These are phyloP conservation scores for Spizaetus ornatus DNA, from an alignment of 2,113 vertebrate species.

Conservation along the genomic window DNA sequence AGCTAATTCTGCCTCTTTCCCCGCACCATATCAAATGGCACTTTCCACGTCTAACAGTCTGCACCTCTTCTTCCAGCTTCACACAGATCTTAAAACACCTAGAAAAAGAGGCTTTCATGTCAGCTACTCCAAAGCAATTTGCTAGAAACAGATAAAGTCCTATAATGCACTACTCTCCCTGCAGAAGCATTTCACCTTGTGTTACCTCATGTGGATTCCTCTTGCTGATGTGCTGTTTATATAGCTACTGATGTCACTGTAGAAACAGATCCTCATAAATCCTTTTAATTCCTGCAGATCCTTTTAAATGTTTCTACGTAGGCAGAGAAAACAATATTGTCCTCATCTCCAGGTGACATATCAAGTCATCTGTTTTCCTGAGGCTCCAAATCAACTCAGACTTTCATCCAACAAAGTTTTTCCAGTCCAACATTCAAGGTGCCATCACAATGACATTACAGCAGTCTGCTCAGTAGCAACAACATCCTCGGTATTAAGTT, in stretches of 20 bases:
- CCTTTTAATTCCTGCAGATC: conserved; percentile 43
- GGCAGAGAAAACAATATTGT: neutral
- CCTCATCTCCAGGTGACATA: neutral
- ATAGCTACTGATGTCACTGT: neutral
- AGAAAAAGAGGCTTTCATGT: neutral
- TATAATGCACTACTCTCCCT: neutral
- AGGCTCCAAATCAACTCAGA: neutral
- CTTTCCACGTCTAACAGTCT: neutral
- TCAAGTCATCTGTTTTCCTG: neutral
- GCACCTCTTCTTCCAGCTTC: neutral
- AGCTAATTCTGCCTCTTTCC: neutral
- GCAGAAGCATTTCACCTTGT: neutral
- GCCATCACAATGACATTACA: neutral
- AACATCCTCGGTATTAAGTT: neutral
- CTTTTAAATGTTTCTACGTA: conserved; percentile 14
- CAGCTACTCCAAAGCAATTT: neutral
- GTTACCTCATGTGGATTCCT: neutral
- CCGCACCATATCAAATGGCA: neutral
- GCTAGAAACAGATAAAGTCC: neutral
- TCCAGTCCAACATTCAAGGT: neutral
- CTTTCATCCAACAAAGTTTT: neutral
- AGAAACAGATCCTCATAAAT: conserved; percentile 20
- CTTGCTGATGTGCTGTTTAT: neutral
- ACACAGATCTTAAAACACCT: too few relatives aligned
- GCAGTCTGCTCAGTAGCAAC: neutral